phyloP scores from a whole-genome alignment of 2,888 invertebrate genomes.

The Hemithea aestivaria region DNA sequence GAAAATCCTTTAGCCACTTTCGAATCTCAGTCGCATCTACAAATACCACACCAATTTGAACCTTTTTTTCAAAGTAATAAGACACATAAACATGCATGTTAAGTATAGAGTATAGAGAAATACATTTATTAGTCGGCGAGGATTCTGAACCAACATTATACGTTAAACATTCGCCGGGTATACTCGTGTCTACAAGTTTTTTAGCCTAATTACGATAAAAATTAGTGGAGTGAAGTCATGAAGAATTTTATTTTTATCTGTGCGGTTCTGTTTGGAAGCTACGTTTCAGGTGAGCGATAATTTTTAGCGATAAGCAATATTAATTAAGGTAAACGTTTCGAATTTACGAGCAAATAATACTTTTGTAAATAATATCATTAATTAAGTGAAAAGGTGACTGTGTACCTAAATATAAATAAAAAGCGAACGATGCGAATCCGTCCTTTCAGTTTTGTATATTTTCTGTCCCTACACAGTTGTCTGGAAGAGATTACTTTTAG shows the following conservation, averaged over 20 bases:
- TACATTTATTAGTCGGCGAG: conserved; percentile 43
- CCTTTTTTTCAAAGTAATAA: conserved; percentile 18
- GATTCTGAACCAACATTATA: conserved; percentile 35
- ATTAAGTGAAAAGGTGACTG: too few species aligned
- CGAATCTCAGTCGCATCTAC: conserved; percentile 2
- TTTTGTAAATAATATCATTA: too few species aligned
- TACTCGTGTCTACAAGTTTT: conserved; percentile 38
- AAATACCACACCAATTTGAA: conserved; percentile 13
- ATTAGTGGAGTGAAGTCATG: conserved; percentile 38
- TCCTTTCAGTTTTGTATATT: too few species aligned
- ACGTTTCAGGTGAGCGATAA: conserved; percentile 36
- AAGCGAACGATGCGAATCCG: too few species aligned
- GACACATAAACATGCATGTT: conserved; percentile 28
- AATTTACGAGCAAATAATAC: too few species aligned
- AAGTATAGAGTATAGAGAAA: conserved; percentile 35
- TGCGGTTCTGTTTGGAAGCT: conserved; percentile 42
- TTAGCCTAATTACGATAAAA: conserved; percentile 25
- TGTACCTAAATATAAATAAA: too few species aligned
- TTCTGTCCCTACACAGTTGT: too few species aligned
- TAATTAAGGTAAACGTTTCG: too few species aligned
- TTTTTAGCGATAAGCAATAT: too few species aligned
- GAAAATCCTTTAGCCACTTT: conserved; percentile 5
- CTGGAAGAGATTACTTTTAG: too few species aligned
- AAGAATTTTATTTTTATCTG: conserved; percentile 42
- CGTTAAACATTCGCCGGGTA: conserved; percentile 28